phyloP scores from a whole-genome alignment of 2,888 invertebrate species.

The Heliconius cydno region DNA sequence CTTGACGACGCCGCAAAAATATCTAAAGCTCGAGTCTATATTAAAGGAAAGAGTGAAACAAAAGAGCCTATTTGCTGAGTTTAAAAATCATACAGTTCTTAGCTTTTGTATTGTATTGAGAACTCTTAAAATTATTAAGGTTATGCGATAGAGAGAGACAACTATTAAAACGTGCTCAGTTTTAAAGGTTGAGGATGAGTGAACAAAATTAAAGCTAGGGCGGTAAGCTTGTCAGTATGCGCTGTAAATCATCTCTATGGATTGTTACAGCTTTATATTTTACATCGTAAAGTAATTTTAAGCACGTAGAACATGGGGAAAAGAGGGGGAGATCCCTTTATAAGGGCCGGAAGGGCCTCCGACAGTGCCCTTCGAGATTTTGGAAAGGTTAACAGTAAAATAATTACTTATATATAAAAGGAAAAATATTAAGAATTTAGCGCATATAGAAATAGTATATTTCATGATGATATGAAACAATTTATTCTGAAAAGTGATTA shows the following conservation, averaged over 20 bases:
- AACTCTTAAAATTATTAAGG: slow-evolving; percentile 51
- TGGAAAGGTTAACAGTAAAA: slow-evolving; percentile 55
- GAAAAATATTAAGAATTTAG: background rate
- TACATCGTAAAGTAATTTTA: slow-evolving; percentile 46
- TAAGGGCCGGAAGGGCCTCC: slow-evolving; percentile 59
- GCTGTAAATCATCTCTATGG: slow-evolving; percentile 59
- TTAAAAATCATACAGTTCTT: slow-evolving; percentile 50
- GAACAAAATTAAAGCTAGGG: slow-evolving; percentile 53
- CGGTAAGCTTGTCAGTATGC: slow-evolving; percentile 42
- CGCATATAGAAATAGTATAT: background rate
- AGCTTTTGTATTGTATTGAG: slow-evolving; percentile 45
- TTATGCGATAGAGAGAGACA: slow-evolving; percentile 59
- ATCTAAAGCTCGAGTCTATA: slow-evolving; percentile 46
- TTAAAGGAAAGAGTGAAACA: slow-evolving; percentile 53
- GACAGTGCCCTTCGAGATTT: slow-evolving; percentile 65
- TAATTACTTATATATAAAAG: background rate
- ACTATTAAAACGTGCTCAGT: slow-evolving; percentile 62
- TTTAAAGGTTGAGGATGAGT: slow-evolving; percentile 62
- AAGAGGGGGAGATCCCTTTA: slow-evolving; percentile 53
- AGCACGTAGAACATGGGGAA: slow-evolving; percentile 58
- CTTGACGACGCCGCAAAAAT: slow-evolving; percentile 14
- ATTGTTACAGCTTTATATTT: slow-evolving; percentile 56
- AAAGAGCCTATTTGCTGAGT: slow-evolving; percentile 48
- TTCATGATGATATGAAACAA: slow-evolving; percentile 15
- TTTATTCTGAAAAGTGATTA: slow-evolving; percentile 56